Base-by-base conservation (phyloP, 2,113 vertebrate species). In the Irena cyanogastra region DNA sequence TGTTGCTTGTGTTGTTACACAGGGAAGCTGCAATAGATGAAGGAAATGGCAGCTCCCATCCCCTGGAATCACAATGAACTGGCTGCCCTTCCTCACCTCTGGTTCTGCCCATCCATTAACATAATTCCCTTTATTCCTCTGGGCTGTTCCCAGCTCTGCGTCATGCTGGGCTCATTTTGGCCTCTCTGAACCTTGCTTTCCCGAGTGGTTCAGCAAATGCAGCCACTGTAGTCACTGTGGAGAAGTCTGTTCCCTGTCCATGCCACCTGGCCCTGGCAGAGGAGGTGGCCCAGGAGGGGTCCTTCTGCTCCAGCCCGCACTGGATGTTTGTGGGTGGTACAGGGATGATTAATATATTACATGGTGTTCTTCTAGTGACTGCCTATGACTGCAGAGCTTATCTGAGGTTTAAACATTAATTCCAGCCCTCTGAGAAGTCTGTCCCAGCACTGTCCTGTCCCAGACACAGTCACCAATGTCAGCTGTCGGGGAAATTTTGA, bases 351-450 rank as follows among this genome's bases (percentile, higher is more conserved):
- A 96, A 97, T 96, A 5, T 35, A 10, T 96, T 90, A 96, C 90
- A 23, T 2, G 16, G 27, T 80, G 63, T 41, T 6, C 89, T 83
- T 90, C 31, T 63, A 44, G 72, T 31, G 59, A 22, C 56, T 77
- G 59, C 47, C 66, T 66, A 2, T 1, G 13, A 18, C 26, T 83
- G 87, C 72, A 89, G 80, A 92, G 90, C 92, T 97, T 96, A 94
- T 96, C 91, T 94, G 56, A 39, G 83, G 97, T 84, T 98, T 98
- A 98, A 98, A 97, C 57, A 98, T 98, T 98, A 98, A 98, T 95
- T 95, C 41, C 45, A 70, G 28, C 35, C 19, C 50, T 52, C 35
- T 50, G 86, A 30, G 7, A 81, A 49, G 30, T 11, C 69, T 87
- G 33, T 87, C 79, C 60, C 45, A 6, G 53, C 81, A 81, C 74